Percentiles rank a stretch among this genome's conserved stretches.
Conservation (phyloP, 2,888 invertebrate species). For the Drosophila pegasa region DNA sequence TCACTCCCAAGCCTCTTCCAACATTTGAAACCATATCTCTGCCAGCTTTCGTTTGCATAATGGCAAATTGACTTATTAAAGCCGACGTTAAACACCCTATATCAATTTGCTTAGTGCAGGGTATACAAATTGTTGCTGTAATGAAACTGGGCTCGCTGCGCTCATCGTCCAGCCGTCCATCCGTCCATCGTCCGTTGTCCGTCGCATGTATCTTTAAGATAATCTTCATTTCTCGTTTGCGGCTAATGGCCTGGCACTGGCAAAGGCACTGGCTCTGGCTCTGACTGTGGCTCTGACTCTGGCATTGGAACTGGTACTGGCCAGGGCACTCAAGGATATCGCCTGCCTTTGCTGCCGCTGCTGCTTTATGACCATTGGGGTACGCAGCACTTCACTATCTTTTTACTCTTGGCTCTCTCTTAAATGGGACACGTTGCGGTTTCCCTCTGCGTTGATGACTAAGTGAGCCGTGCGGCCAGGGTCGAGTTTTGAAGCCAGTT, state of each 20-base stretch:
- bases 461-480: conserved; percentile 67
- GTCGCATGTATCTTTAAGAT: conserved; percentile 78
- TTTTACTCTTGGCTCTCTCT: conserved; percentile 56
- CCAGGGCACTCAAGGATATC: conserved; percentile 76
- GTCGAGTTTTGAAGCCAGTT: conserved; percentile 64
- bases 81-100: neutral
- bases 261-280: conserved; percentile 24
- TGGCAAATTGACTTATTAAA: neutral
- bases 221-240: conserved; percentile 80
- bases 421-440: conserved; percentile 79
- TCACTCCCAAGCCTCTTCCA: neutral
- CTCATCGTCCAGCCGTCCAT: conserved; percentile 32
- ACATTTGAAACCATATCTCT: neutral
- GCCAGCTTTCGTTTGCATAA: neutral
- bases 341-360: conserved; percentile 42
- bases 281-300: conserved; percentile 5
- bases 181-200: conserved; percentile 34
- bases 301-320: conserved; percentile 45
- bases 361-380: conserved; percentile 71
- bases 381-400: conserved; percentile 66
- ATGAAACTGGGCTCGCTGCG: conserved; percentile 66
- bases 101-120: conserved; percentile 10
- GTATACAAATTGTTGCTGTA: conserved; percentile 58
- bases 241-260: conserved; percentile 77
- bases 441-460: conserved; percentile 75